phyloP scores from a whole-genome alignment of 2,113 vertebrate genomes.

The Chrysochloris asiatica region DNA sequence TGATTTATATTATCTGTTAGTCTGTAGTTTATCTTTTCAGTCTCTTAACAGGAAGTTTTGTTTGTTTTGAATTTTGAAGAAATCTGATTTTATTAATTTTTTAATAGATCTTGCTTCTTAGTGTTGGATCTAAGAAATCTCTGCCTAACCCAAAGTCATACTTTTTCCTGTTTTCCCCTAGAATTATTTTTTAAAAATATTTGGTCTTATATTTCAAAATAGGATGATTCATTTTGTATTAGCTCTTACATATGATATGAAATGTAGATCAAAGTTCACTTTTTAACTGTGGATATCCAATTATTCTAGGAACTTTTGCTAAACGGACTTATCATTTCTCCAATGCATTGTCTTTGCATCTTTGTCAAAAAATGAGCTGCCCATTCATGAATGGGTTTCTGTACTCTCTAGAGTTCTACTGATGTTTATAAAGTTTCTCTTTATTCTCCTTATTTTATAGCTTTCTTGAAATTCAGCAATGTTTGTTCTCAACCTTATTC shows the following conservation, averaged over 20 bases:
- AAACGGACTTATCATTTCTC: slow-evolving; percentile 8
- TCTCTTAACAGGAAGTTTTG: background rate
- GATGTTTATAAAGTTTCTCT: background rate
- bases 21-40: background rate
- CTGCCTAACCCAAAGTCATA: background rate
- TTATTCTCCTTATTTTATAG: no score
- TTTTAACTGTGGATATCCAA: background rate
- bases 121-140: background rate
- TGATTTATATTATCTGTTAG: background rate
- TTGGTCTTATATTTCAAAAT: background rate
- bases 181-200: background rate
- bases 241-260: background rate
- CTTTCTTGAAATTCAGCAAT: background rate
- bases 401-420: background rate
- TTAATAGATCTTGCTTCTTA: background rate
- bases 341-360: background rate
- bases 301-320: background rate
- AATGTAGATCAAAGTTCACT: background rate
- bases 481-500: background rate
- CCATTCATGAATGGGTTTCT: background rate
- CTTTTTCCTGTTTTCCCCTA: background rate
- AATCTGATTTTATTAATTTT: background rate
- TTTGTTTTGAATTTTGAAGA: slow-evolving; percentile 1
- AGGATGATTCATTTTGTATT: background rate
- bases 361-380: background rate